phyloP scores from a whole-genome alignment of 2,888 invertebrate species.

The Exephanes ischioxanthus region DNA sequence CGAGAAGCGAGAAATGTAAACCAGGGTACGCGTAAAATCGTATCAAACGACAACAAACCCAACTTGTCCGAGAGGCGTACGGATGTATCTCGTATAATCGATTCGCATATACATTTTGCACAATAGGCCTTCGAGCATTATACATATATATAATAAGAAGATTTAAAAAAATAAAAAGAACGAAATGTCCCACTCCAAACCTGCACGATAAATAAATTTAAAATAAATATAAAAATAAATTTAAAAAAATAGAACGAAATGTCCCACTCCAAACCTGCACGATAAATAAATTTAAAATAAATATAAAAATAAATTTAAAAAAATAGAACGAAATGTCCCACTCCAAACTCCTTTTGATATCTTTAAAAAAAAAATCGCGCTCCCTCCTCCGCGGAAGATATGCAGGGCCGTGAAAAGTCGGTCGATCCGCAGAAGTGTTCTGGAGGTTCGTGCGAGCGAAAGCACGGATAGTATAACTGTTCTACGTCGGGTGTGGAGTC shows the following conservation, averaged over 20 bases:
- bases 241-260: not conserved
- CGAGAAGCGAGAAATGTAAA: not conserved
- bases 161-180: too few relatives aligned
- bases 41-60: conserved; percentile 74
- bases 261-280: not conserved
- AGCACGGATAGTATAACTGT: not conserved
- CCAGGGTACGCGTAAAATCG: conserved; percentile 72
- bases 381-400: not conserved
- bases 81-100: too few relatives aligned
- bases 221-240: not conserved
- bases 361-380: too few relatives aligned
- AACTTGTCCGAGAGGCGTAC: not conserved
- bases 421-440: not conserved
- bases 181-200: too few relatives aligned
- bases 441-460: not conserved
- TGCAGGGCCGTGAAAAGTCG: not conserved
- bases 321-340: not conserved
- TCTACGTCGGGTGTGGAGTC: not conserved
- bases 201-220: too few relatives aligned
- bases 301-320: not conserved
- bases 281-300: not conserved
- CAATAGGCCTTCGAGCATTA: too few relatives aligned
- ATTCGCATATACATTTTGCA: too few relatives aligned
- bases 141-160: too few relatives aligned
- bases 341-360: not conserved